phyloP scores from a whole-genome alignment of 2,888 invertebrate genomes.

The Drosophila multiciliata region DNA sequence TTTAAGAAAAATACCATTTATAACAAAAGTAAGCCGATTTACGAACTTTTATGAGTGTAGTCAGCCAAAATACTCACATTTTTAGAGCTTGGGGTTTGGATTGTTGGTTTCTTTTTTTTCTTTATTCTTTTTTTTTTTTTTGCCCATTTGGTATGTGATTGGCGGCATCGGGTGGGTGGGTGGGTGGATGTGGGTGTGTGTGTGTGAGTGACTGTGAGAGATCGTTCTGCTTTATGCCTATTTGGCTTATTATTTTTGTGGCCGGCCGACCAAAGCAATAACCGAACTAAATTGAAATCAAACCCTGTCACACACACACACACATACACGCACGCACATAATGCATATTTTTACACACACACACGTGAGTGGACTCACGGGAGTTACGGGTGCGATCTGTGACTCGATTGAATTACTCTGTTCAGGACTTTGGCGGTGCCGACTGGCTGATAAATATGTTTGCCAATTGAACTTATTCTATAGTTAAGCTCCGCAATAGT shows the following conservation, averaged over 20 bases:
- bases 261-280: slow-evolving; percentile 63
- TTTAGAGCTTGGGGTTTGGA: neutral
- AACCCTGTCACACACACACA: slow-evolving; percentile 50
- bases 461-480: slow-evolving; percentile 32
- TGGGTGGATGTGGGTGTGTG: neutral
- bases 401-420: neutral
- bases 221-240: slow-evolving; percentile 57
- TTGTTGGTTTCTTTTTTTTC: slow-evolving; percentile 14
- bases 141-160: slow-evolving; percentile 11
- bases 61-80: slow-evolving; percentile 29
- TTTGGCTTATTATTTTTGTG: slow-evolving; percentile 66
- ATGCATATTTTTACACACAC: neutral
- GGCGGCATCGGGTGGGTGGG: neutral
- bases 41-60: neutral
- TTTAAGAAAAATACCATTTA: neutral
- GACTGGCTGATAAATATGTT: slow-evolving; percentile 18
- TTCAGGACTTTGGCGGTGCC: neutral
- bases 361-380: too few species aligned
- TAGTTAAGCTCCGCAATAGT: slow-evolving; percentile 17
- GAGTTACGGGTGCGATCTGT: too few species aligned
- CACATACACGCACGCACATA: neutral
- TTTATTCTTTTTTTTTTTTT: neutral
- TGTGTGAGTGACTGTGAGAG: neutral
- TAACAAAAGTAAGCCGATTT: neutral
- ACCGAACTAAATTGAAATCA: slow-evolving; percentile 76